Base-by-base conservation (phyloP, 2,888 invertebrate genomes). In the Drosophila setosimentum region DNA sequence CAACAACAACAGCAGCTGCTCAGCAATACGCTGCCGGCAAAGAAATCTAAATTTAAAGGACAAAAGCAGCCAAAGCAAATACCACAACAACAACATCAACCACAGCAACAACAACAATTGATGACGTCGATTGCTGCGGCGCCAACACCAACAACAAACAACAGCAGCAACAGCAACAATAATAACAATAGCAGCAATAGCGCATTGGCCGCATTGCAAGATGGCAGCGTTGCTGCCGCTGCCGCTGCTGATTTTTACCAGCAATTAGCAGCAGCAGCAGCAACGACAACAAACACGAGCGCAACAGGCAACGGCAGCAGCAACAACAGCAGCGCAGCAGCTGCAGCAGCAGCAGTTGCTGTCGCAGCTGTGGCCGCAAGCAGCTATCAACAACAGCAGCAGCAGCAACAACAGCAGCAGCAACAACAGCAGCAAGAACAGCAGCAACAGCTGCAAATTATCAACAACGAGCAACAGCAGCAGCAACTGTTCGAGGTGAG, bases 21-120 rank as follows among this genome's bases (percentile, higher is more conserved):
- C n/a, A 87, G 82, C 60, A 82, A 92, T 58, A 92, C 92, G 42
- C 80, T 92, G 74, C 91, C 92, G 5, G 88, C 89, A 30, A 92
- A 92, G 68, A 92, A 92, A 68, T 83, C 87, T 7, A 92, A 91
- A 69, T 79, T 90, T 58, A 90, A 91, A 62, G 92, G 92, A 71
- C 92, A 92, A 68, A 92, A 92, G 80, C 92, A 92, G 61, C 92
- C 92, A 51, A 92, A 92, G 65, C 89, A 85, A 78, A 82, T 92
- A 84, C 91, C 92, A 51, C 72, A 68, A 37, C 80, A 73, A 18
- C 68, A 57, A 53, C 80, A 72, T n/a, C 81, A 73, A 29, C 73
- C 62, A 10, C 66, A 62, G 32, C 71, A 62, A 37, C 80, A 67
- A 32, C 75, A 79, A 7, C 78, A 72, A 76, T 84, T 73, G 65